Conservation (phyloP, 2,888 invertebrate species). For the Metopia argyrocephala region DNA sequence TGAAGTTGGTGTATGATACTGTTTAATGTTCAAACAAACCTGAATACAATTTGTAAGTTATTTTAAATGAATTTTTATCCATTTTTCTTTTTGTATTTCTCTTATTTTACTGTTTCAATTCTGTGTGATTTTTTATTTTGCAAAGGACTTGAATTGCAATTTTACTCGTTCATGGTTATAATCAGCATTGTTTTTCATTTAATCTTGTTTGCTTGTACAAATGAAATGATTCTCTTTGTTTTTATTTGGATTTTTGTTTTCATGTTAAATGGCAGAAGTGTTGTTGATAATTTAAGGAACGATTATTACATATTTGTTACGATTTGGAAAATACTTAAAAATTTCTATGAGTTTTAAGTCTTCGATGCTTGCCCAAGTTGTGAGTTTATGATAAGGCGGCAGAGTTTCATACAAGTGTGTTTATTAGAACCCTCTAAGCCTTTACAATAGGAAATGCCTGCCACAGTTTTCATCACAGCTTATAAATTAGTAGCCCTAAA, state of each 20-base stretch:
- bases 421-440: too few relatives aligned
- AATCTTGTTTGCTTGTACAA: conserved; percentile 46
- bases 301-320: not conserved
- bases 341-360: too few relatives aligned
- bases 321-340: too few relatives aligned
- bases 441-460: too few relatives aligned
- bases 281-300: not conserved
- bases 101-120: not conserved
- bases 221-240: conserved; percentile 50
- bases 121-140: not conserved
- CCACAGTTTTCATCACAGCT: too few relatives aligned
- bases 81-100: not conserved
- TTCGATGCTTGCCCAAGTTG: too few relatives aligned
- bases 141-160: not conserved
- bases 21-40: conserved; percentile 36
- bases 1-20: conserved; percentile 41
- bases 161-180: conserved; percentile 34
- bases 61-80: conserved; percentile 46
- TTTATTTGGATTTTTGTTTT: conserved; percentile 5
- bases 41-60: conserved; percentile 46
- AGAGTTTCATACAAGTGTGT: too few relatives aligned
- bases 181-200: conserved; percentile 36
- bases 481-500: too few relatives aligned
- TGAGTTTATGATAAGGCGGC: too few relatives aligned
- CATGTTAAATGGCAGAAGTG: conserved; percentile 18